Evolutionary conservation across 2,888 invertebrate species (phyloP), one percentile per base, ranked within the genome.

Genomic region (Coelopa pilipes): DNA sequence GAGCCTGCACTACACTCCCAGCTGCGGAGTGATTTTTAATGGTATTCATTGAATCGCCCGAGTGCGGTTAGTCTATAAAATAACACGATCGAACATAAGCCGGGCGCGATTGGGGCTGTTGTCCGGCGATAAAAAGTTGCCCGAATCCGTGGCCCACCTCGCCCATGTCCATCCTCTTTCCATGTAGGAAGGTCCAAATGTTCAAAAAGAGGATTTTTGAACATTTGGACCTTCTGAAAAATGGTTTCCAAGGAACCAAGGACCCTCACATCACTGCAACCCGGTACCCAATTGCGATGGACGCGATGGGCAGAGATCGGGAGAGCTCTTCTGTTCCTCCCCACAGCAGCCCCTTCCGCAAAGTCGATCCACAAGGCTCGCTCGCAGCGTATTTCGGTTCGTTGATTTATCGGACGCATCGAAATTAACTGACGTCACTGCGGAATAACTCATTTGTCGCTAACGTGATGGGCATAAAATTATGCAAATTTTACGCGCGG

Each of bases 401-500:
- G 76, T 77, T 77, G 75, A 78, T 78, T 78, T 76, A 78, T 78
- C 75, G 74, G 74, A 74, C 74, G 84, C 80, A 79, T 79, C 78
- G 79, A 75, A 82, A 82, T 85, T 80, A 81, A 80, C 78, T 82
- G 78, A 73, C 82, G 78, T 80, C 80, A 80, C 79, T 79, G 78
- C 77, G 78, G 78, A 82, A 84, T 84, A 84, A 85, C 84, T 84
- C 84, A 85, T 85, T 84, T 85, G 78, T 82, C 79, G 79, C 80
- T 74, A 77, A 70, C 74, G 78, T 71, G 65, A 78, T 83, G 83
- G 82, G 84, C 79, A 76, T 75, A 73, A 81, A 85, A 85, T 84
- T 84, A 84, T 84, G 85, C 83, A 84, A 85, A 84, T 80, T 78
- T 76, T 70, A 76, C 76, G 76, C 72, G 68, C 49, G 67, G 74